Base-by-base conservation (phyloP, 2,113 vertebrate genomes). In the Phalacrocorax brasilianus region DNA sequence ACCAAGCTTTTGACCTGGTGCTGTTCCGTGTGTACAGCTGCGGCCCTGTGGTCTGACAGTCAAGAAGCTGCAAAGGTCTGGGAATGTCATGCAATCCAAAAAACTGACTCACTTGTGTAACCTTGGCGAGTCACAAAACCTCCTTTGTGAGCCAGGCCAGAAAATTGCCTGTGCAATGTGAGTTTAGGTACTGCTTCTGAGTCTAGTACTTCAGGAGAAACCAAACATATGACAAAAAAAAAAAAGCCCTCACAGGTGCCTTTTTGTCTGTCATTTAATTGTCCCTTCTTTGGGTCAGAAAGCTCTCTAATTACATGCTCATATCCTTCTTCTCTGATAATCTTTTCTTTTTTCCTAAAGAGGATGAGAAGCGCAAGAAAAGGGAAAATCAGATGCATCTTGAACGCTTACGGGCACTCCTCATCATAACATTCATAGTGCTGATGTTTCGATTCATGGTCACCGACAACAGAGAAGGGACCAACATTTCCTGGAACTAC, bases 401-500 rank as follows among this genome's bases (percentile, higher is more conserved):
- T 1, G 99, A 99, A 22, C 98, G 99, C 11, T 91, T 99, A 53
- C 98, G 99, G 59, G 98, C 97, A 0, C 98, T 99, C 33, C 97
- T 99, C 33, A 70, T 99, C 81, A 95, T 99, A 1, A 98, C 98
- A 0, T 38, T 99, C 28, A 20, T 97, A 1, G 53, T 99, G 85
- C 98, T 99, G 97, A 98, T 98, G 89, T 91, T 95, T 73, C 99
- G 87, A 85, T 99, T 55, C 99, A 98, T 83, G 96, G 95, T 22
- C 94, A 98, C 28, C 84, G 98, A 93, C 91, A 96, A 94, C 87
- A 97, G 94, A 56, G 98, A 98, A 0, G 98, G 98, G 0, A 98
- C 98, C 40, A 99, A 85, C 98, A 99, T 99, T 86, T 99, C 99
- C 63, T 99, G 99, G 99, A 99, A 98, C 11, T 99, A 99, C 96